Base-by-base conservation (phyloP, 2,797 vertebrate species). In the Thripadectes ignobilis region DNA sequence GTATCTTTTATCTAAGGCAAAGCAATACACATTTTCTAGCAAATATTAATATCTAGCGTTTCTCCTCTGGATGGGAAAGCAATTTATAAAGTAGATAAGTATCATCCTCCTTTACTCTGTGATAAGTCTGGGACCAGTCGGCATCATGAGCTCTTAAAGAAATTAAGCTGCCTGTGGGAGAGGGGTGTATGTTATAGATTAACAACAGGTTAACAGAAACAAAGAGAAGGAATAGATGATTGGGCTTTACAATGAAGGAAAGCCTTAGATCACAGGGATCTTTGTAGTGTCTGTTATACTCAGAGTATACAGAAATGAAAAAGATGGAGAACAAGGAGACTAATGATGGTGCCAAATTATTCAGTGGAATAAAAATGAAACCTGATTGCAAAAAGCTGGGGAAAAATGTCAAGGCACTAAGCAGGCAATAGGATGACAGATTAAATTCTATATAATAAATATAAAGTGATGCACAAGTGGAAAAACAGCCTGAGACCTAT, bases 151-250 rank as follows among this genome's bases (percentile, higher is more conserved):
- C 23, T 74, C 39, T 79, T 92, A 87, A 82, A 89, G 67, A 92
- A 87, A 73, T 93, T 79, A 85, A 86, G 36, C 34, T 92, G 55
- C 41, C 55, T 79, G 17, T 86, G 46, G 78, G 48, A 77, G 39
- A 76, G 41, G 76, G 52, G 7, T 41, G 24, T 89, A 30, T 67
- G 66, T 45, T 75, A 52, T 32, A 76, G 63, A 93, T 76, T 76
- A 95, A 69, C 57, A 88, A 16, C 13, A 78, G n/a, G n/a, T 72
- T 95, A 94, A 62, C 39, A 82, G 84, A 81, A 94, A 82, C 15
- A 85, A 79, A 85, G 24, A 62, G 67, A 75, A 78, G n/a, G 36
- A 87, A 84, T 73, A 34, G 79, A 76, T 71, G 7, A 24, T 57
- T 77, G 49, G 39, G 18, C 23, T 94, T 79, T 85, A 57, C 20